A percentile compares a stretch with the other conserved stretches of the same genome.
These are phyloP conservation scores for Latrodectus hesperus DNA, from an alignment of 2,888 invertebrate genomes.

Conservation along the genomic window DNA sequence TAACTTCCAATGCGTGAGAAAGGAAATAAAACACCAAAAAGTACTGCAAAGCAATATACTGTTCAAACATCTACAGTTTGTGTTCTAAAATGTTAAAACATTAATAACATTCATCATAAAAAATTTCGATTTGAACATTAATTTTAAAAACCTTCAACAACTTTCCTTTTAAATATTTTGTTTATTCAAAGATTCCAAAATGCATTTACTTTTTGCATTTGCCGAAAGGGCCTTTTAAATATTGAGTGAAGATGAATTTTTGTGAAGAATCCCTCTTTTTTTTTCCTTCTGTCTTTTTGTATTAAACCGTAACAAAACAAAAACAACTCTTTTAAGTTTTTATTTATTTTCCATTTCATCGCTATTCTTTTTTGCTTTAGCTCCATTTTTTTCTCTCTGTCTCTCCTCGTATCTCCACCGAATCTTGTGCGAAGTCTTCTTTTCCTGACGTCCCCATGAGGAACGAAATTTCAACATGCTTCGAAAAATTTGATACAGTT, in stretches of 20 bases:
- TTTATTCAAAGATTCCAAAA: too few species aligned
- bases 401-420: constrained; percentile 9
- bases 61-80: too few species aligned
- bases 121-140: too few species aligned
- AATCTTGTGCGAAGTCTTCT: background rate
- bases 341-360: constrained; percentile 59
- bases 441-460: constrained; percentile 14
- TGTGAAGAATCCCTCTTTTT: constrained; percentile 17
- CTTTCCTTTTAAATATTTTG: too few species aligned
- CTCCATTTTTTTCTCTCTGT: constrained; percentile 6
- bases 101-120: too few species aligned
- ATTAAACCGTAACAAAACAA: constrained; percentile 52
- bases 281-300: background rate
- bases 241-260: background rate
- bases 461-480: constrained; percentile 57
- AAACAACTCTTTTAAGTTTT: constrained; percentile 50
- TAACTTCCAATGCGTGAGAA: too few species aligned
- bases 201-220: too few species aligned
- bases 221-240: background rate
- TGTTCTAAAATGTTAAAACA: too few species aligned
- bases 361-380: background rate
- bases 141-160: too few species aligned
- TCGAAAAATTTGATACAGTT: constrained; percentile 63
- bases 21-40: too few species aligned
- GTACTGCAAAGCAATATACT: too few species aligned